Evolutionary conservation across 2,797 vertebrate genomes (phyloP), one percentile per base, ranked within the genome.

Genomic region (Crenuchus spilurus): DNA sequence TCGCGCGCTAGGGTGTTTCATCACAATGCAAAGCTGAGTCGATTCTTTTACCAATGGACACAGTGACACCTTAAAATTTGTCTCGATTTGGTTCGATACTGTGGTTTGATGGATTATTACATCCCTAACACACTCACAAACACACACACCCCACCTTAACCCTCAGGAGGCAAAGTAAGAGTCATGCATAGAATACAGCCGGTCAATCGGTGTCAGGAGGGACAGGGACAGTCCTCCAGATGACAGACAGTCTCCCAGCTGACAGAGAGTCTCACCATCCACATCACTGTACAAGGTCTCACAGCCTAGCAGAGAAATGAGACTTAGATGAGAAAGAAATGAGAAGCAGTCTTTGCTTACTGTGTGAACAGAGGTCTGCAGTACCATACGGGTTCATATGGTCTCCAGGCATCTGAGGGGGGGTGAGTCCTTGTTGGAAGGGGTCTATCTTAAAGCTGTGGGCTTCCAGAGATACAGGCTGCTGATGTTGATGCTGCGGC

Each of bases 131-230:
- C 41, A 61, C 30, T 67, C 33, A 67, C 52, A 68, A 28, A 65
- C 54, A 51, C 14, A 63, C 31, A 68, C 64, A 54, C 18, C 63
- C 28, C 72, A 48, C 6, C 6, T 67, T 63, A n/a, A 58, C 13
- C 20, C 86, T 98, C 95, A 99, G 76, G 96, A 96, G 68, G 98
- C 92, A 83, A 99, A 99, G 91, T 99, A 99, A 11, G 96, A 97
- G 89, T 94, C 97, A 88, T 99, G 97, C 98, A 99, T 99, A 82
- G 97, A 99, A 89, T 97, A 98, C 72, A 99, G 94, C 69, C 95
- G 94, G 84, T 98, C 97, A 1, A 99, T 99, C 26, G 97, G 98
- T 74, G 97, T 99, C 72, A 97, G 95, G 77, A 95, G 85, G 1
- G 94, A 94, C 0, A n/a, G n/a, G n/a, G n/a, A n/a, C n/a, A n/a